phyloP scores from a whole-genome alignment of 2,113 vertebrate genomes.

The Campylomormyrus numenius region DNA sequence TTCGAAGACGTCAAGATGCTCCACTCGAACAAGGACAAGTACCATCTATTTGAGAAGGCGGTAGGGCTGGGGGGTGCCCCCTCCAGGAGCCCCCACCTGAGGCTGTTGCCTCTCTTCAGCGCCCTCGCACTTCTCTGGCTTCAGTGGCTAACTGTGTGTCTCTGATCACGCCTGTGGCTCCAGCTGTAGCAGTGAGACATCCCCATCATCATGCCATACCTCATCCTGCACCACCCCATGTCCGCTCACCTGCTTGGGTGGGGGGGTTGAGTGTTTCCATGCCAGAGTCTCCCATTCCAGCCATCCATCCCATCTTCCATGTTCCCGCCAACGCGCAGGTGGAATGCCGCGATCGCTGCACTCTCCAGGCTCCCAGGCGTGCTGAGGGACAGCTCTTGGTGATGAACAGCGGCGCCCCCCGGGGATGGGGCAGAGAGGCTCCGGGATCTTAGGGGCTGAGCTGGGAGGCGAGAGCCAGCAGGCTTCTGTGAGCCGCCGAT shows the following conservation, averaged over 20 bases:
- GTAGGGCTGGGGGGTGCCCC: constrained; percentile 35
- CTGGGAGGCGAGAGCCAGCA: not conserved
- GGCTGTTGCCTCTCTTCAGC: constrained; percentile 34
- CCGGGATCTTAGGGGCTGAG: not conserved
- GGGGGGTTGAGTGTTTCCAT: not conserved
- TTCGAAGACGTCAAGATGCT: constrained; percentile 93
- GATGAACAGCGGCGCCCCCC: not conserved
- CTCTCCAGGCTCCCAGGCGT: not conserved
- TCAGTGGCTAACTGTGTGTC: constrained; percentile 51
- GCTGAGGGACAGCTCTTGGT: not conserved
- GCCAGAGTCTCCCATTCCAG: not conserved
- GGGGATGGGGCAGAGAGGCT: not conserved
- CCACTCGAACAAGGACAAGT: constrained; percentile 84
- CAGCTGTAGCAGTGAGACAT: constrained; percentile 39
- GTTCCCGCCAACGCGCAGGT: not conserved
- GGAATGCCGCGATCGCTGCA: not conserved
- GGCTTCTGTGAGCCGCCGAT: not conserved
- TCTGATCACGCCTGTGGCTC: constrained; percentile 46
- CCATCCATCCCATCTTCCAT: not conserved
- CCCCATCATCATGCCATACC: constrained; percentile 28
- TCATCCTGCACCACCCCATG: not conserved
- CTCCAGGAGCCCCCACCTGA: not conserved
- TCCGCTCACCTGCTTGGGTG: not conserved
- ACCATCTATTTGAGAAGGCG: constrained; percentile 82
- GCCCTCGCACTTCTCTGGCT: constrained; percentile 53